Base-by-base conservation (phyloP, 2,888 invertebrate species). In the Drosophila nr. medialis region DNA sequence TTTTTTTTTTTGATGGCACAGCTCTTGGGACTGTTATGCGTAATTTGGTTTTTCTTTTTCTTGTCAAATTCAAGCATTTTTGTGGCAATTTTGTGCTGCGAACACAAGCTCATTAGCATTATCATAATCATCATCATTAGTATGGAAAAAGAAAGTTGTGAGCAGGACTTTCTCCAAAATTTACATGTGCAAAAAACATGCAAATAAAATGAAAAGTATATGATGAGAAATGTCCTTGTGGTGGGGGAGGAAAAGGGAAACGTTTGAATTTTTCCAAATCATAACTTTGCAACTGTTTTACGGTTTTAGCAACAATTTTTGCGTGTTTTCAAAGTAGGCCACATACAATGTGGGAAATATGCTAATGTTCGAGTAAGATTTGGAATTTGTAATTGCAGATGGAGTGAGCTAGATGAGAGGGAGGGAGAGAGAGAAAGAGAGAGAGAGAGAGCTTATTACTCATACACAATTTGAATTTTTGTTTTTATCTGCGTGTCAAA, bases 51-150 rank as follows among this genome's bases (percentile, higher is more conserved):
- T 13, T 15, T 15, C 24, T 3, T 27, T 32, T 38, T 29, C 61
- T 69, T 66, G 75, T 62, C 80, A 77, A 80, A 80, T 71, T 77
- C 60, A 40, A 80, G 59, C 76, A 76, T 80, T 77, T 77, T 75
- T 59, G 66, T 71, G 71, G 76, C 71, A 70, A 70, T 75, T 75
- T 65, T 34, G 66, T 66, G 75, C 58, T 60, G 18, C 59, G 18
- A 62, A 50, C 75, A 75, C 66, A 71, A 72, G 64, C 59, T 68
- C 72, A 78, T 78, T 80, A 80, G 75, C 77, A 80, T 77, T 79
- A 78, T 73, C 59, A 72, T 78, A 56, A 75, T 63, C 76, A 77
- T 77, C 76, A 77, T 75, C 77, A 80, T 77, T 75, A 77, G 60
- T 21, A 40, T 2, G 29, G 61, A 11, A 27, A 38, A 30, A 21